phyloP scores from a whole-genome alignment of 2,113 vertebrate species.

The Actenoides lindsayi region DNA sequence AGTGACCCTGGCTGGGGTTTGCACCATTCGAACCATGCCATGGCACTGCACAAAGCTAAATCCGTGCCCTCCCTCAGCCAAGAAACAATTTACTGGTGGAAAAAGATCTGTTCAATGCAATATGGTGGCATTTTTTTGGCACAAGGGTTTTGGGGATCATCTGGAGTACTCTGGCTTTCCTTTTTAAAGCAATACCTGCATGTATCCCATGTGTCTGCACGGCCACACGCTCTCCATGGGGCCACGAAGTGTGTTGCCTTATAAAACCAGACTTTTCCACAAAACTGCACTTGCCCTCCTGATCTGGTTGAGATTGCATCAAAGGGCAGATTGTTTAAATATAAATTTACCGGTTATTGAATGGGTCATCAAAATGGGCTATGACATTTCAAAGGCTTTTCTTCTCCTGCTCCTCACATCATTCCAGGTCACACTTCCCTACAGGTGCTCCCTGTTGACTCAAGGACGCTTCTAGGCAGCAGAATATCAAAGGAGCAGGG shows the following conservation, averaged over 20 bases:
- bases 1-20: not conserved
- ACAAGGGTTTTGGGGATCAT: not conserved
- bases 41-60: not conserved
- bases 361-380: not conserved
- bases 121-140: not conserved
- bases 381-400: not conserved
- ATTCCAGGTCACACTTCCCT: not conserved
- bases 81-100: not conserved
- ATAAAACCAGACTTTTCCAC: not conserved
- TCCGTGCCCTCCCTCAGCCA: not conserved
- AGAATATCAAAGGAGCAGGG: not conserved
- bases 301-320: not conserved
- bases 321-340: not conserved
- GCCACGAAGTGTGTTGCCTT: not conserved
- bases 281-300: not conserved
- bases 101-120: not conserved
- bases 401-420: not conserved
- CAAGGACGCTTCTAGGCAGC: constrained; percentile 1
- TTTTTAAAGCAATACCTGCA: not conserved
- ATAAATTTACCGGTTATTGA: not conserved
- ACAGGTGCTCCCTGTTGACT: not conserved
- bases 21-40: rapidly evolving
- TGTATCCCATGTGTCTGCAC: not conserved
- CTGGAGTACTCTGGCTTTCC: not conserved
- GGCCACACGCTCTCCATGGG: rapidly evolving